Base-by-base conservation (phyloP, 2,113 vertebrate genomes). In the Engraulis encrasicolus region DNA sequence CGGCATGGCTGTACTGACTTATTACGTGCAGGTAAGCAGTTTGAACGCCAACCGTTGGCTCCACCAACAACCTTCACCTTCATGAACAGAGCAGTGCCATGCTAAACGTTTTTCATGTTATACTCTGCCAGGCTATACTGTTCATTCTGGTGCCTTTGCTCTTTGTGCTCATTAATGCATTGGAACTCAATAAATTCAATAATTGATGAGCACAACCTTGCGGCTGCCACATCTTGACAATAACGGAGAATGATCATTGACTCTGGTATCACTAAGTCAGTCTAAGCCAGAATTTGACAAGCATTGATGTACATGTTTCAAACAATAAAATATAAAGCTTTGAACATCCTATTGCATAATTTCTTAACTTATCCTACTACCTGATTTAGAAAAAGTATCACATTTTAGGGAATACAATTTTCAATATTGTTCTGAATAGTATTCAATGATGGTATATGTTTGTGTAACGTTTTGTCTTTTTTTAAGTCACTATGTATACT, bases 291-390 rank as follows among this genome's bases (percentile, higher is more conserved):
- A 15, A 74, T 74, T 74, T 74, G 1, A 34, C 66, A 14, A 74
- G 66, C 66, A 74, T 74, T 74, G n/a, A n/a, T n/a, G n/a, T 74
- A 74, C 66, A 34, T 27, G 12, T 34, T 14, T 34, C 9, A 31
- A 14, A 74, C 0, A 12, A 74, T 74, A 15, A 34, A 74, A 71
- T 12, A 74, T 74, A 74, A 74, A 74, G 66, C 66, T 74, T 74
- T 36, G 31, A 34, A 74, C 66, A 17, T 74, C 4, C 66, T 36
- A 74, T 74, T 74, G 66, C 66, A 74, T 74, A 74, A 74, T 71
- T 71, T 31, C 23, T 31, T 34, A 71, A 14, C 34, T 71, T 11
- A 71, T 27, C 34, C 34, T 11, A 71, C 23, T 34, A 34, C 61
- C 23, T 74, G 27, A 31, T 74, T 15, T 34, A 34, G 11, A 34